A percentile compares a stretch with the other conserved stretches of the same genome.
These are phyloP conservation scores for Drosophila pruinosa DNA, from an alignment of 1,140 invertebrate species.

Conservation along the genomic window DNA sequence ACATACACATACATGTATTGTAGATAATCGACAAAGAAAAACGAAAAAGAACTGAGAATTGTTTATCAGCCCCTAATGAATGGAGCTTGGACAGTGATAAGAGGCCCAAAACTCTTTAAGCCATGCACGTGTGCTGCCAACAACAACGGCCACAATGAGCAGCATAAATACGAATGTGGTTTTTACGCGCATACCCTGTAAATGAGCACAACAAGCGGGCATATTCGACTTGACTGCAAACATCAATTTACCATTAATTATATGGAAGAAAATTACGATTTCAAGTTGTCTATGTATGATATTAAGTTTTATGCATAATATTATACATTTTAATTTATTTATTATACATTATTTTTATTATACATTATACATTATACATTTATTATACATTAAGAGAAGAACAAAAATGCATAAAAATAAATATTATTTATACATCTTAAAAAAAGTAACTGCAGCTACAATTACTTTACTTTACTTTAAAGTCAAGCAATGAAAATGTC, in stretches of 20 bases:
- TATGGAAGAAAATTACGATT: too few species aligned
- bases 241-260: too few species aligned
- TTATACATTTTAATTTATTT: too few species aligned
- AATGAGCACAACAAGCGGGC: background rate
- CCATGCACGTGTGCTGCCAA: constrained; percentile 48
- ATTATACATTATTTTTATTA: too few species aligned
- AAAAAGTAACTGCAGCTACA: too few species aligned
- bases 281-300: too few species aligned
- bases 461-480: too few species aligned
- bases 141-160: constrained; percentile 5
- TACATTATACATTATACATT: too few species aligned
- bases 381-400: too few species aligned
- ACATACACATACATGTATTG: constrained; percentile 3
- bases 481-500: background rate
- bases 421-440: too few species aligned
- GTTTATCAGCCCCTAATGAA: constrained; percentile 71
- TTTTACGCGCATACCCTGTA: background rate
- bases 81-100: constrained; percentile 52
- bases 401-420: too few species aligned
- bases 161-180: constrained; percentile 5
- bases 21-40: constrained; percentile 54
- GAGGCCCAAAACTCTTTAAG: constrained; percentile 19
- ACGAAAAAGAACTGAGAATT: constrained; percentile 37
- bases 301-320: too few species aligned
- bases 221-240: background rate